Evolutionary conservation across 92 coral and sea anemone species (phyloP).

Genomic region (Blastomussa wellsi): DNA sequence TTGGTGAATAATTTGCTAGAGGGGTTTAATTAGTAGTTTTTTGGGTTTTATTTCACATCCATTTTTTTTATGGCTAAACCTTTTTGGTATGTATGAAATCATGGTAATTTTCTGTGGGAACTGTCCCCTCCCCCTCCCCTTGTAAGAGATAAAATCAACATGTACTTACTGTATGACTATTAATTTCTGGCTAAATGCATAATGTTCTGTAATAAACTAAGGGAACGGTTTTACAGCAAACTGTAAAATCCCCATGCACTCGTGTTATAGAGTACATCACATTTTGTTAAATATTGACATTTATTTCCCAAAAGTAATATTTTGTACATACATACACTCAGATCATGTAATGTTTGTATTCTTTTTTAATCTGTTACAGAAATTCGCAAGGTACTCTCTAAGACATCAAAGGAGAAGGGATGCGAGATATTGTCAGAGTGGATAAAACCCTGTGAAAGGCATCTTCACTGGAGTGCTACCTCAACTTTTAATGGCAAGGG

Average conservation of each 20-base stretch:
- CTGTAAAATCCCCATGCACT: too few relatives aligned
- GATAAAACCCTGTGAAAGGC: constrained; percentile 61
- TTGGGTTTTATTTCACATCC: background rate
- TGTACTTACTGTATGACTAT: background rate
- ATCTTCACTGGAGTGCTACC: constrained; percentile 62
- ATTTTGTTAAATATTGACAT: background rate
- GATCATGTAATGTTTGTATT: background rate
- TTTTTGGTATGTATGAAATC: background rate
- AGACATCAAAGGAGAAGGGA: constrained; percentile 54
- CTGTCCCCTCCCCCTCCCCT: too few relatives aligned
- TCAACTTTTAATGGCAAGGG: constrained; percentile 55
- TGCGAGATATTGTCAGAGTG: constrained; percentile 51
- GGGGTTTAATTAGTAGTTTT: background rate
- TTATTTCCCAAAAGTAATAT: background rate
- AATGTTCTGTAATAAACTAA: background rate
- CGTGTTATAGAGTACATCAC: background rate
- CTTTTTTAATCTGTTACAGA: constrained; percentile 13
- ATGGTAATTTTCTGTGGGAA: too few relatives aligned
- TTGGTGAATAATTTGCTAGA: too few relatives aligned
- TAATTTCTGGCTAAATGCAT: constrained; percentile 20
- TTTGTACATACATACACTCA: background rate
- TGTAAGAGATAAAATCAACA: too few relatives aligned
- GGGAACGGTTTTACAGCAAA: too few relatives aligned
- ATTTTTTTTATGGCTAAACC: background rate
- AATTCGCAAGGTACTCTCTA: constrained; percentile 54